A percentile compares a stretch with the other conserved stretches of the same genome.
Conservation (phyloP, 1,140 invertebrate species). For the Maconellicoccus hirsutus region DNA sequence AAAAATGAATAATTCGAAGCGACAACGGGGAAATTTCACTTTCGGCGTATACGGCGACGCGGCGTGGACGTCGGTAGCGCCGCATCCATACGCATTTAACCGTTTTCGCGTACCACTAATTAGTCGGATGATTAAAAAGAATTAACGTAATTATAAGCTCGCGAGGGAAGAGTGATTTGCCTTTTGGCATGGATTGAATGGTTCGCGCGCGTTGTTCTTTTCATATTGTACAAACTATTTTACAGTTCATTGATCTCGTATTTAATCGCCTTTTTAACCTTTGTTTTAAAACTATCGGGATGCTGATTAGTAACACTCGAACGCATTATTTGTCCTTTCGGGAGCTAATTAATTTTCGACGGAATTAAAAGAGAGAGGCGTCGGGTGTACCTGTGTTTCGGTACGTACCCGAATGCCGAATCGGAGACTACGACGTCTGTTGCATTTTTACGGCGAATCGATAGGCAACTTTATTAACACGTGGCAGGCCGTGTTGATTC, state of each 20-base stretch:
- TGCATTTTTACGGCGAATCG: too few species aligned
- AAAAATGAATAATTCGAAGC: too few species aligned
- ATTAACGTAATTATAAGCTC: neutral
- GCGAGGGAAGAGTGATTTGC: neutral
- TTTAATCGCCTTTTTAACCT: constrained; percentile 1
- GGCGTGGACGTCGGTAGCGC: too few species aligned
- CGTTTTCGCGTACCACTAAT: neutral
- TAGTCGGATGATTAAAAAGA: neutral
- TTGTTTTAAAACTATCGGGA: constrained; percentile 9
- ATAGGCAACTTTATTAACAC: too few species aligned
- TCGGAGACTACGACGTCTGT: too few species aligned
- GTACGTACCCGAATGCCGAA: too few species aligned
- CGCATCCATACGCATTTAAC: too few species aligned
- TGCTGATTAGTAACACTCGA: neutral
- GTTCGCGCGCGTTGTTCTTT: neutral
- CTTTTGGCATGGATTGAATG: neutral
- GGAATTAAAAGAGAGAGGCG: too few species aligned
- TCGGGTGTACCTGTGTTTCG: too few species aligned
- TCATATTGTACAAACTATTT: constrained; percentile 5
- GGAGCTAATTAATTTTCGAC: constrained; percentile 2
- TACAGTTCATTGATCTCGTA: neutral
- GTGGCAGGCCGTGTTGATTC: too few species aligned
- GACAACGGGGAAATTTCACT: too few species aligned
- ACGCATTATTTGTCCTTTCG: neutral
- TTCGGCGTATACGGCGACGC: too few species aligned